These are phyloP conservation scores for Phoxinus dragarum DNA, from an alignment of 2,797 vertebrate genomes.

Conservation along the genomic window DNA sequence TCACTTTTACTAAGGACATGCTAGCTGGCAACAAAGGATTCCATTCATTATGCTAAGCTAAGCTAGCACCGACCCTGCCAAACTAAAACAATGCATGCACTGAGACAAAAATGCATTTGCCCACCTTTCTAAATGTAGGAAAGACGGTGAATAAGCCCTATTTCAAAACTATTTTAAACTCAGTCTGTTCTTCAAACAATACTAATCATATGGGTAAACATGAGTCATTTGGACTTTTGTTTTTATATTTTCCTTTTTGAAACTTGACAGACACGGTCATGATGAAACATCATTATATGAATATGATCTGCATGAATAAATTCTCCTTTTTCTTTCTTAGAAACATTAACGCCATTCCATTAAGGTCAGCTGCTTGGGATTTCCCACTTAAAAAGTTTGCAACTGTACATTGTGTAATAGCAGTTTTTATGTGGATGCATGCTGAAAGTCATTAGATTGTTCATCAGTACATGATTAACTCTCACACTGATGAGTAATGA, in stretches of 20 bases:
- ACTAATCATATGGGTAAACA: no score
- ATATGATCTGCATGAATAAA: background rate
- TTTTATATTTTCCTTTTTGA: background rate
- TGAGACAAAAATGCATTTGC: no score
- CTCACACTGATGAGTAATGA: background rate
- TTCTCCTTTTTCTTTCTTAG: background rate
- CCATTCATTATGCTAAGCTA: no score
- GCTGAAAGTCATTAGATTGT: background rate
- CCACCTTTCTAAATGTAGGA: no score
- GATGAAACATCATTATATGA: background rate
- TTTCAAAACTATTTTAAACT: background rate
- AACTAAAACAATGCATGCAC: no score
- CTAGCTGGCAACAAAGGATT: no score
- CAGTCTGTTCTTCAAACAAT: background rate
- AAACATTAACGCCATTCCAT: background rate
- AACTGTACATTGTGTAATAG: background rate
- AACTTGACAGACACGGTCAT: background rate
- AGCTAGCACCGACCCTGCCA: no score
- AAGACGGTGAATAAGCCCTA: no score
- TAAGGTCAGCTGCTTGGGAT: background rate
- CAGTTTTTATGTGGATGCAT: background rate
- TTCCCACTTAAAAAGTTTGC: background rate
- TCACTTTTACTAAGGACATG: no score
- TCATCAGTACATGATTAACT: constrained; percentile 21
- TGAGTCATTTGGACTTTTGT: background rate